Conservation (phyloP, 2,113 vertebrate species). For the Dascyllus trimaculatus region DNA sequence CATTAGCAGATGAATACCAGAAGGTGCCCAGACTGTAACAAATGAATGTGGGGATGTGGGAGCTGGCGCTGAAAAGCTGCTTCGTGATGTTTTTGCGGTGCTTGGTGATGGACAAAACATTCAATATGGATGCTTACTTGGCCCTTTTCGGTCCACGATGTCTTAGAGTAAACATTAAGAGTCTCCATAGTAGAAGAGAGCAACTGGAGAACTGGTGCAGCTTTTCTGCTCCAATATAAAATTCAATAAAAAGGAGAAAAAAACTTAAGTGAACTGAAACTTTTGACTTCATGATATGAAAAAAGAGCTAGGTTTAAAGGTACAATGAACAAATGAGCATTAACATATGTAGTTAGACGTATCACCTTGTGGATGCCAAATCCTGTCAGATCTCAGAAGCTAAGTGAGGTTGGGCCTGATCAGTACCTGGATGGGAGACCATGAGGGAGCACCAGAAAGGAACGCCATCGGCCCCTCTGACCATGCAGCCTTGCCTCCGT, state of each 20-base stretch:
- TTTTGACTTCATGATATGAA: background rate
- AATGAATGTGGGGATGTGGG: slow-evolving; percentile 1
- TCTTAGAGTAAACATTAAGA: background rate
- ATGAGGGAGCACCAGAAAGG: too few relatives aligned
- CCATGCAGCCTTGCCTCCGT: too few relatives aligned
- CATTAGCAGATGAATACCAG: slow-evolving; percentile 6
- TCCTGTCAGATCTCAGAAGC: too few relatives aligned
- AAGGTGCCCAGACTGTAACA: slow-evolving; percentile 16
- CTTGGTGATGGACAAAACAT: slow-evolving; percentile 17
- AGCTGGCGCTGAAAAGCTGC: background rate
- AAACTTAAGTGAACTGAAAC: background rate
- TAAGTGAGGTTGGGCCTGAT: too few relatives aligned
- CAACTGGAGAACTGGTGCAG: background rate
- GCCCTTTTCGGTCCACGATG: background rate
- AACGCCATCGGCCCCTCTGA: too few relatives aligned
- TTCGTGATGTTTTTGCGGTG: slow-evolving; percentile 5
- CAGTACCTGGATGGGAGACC: too few relatives aligned
- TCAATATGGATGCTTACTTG: background rate
- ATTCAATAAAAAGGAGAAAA: background rate
- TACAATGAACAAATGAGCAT: too few relatives aligned
- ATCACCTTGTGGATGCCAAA: too few relatives aligned
- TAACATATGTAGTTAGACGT: too few relatives aligned
- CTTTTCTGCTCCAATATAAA: background rate
- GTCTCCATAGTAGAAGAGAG: background rate
- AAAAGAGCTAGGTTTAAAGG: too few relatives aligned